phyloP scores from a whole-genome alignment of 1,140 invertebrate species.

The Zeugodacus cucurbitae region DNA sequence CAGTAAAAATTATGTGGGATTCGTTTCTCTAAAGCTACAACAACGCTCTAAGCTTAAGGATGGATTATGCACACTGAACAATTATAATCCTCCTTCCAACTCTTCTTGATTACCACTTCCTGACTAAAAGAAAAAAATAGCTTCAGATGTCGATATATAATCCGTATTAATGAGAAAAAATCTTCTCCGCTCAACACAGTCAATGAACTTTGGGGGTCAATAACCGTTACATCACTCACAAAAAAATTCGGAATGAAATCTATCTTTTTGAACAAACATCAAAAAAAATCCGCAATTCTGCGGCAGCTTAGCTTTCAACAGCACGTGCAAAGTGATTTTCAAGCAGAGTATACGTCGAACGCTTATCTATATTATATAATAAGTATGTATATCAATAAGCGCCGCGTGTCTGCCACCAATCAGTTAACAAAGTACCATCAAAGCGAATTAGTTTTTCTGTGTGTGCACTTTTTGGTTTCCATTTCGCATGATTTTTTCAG shows the following conservation, averaged over 20 bases:
- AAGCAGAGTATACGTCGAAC: background rate
- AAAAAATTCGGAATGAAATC: background rate
- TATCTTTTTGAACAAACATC: background rate
- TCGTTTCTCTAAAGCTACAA: too few relatives aligned
- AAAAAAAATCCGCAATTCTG: background rate
- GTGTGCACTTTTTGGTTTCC: background rate
- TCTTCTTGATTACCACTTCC: too few relatives aligned
- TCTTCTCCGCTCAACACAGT: background rate
- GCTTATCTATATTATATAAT: background rate
- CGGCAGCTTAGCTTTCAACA: background rate
- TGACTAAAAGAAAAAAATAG: too few relatives aligned
- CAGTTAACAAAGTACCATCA: background rate
- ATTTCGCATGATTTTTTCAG: background rate
- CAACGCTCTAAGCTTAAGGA: too few relatives aligned
- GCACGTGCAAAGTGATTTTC: background rate
- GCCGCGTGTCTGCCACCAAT: background rate
- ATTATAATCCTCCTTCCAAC: too few relatives aligned
- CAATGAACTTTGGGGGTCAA: background rate
- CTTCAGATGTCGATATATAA: too few relatives aligned
- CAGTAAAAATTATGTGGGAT: too few relatives aligned
- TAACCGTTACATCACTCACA: background rate
- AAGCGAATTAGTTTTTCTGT: background rate
- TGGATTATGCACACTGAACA: too few relatives aligned
- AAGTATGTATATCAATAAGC: background rate
- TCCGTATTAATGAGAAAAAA: background rate